A percentile compares a stretch with the other conserved stretches of the same genome.
Conservation (phyloP, 2,113 vertebrate species). For the Forbesichthys agassizii region DNA sequence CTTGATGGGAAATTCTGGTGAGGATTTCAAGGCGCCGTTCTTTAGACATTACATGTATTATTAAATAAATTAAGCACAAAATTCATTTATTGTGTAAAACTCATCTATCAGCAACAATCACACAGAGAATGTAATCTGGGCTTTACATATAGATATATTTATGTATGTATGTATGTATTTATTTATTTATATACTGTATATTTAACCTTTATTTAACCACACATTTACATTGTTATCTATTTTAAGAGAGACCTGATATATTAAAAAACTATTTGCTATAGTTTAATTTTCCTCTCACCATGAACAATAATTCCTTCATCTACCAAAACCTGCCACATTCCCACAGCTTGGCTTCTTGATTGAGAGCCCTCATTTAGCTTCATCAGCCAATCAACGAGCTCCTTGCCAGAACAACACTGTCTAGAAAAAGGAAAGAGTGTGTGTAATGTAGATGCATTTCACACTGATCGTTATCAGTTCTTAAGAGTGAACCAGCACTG, state of each 20-base stretch:
- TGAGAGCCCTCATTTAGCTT: constrained; percentile 78
- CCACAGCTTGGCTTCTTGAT: constrained; percentile 84
- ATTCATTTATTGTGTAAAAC: not conserved
- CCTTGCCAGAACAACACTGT: constrained; percentile 89
- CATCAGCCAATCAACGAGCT: constrained; percentile 89
- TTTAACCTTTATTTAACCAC: not conserved
- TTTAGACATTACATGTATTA: constrained; percentile 30
- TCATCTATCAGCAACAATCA: not conserved
- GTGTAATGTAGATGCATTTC: not conserved
- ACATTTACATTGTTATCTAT: too few relatives aligned
- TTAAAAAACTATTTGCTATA: too few relatives aligned
- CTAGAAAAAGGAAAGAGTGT: constrained; percentile 57
- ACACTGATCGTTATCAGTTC: too few relatives aligned
- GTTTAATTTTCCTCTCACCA: constrained; percentile 72
- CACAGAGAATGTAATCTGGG: not conserved
- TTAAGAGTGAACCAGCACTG: too few relatives aligned
- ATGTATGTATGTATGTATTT: not conserved
- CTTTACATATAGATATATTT: not conserved
- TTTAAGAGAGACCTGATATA: too few relatives aligned
- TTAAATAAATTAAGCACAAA: not conserved
- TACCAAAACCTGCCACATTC: constrained; percentile 91
- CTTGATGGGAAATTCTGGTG: constrained; percentile 16
- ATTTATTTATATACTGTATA: not conserved
- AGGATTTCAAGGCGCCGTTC: constrained; percentile 3
- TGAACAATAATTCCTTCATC: constrained; percentile 87